Base-by-base conservation (phyloP, 2,888 invertebrate genomes). In the Bhutanitis thaidina region DNA sequence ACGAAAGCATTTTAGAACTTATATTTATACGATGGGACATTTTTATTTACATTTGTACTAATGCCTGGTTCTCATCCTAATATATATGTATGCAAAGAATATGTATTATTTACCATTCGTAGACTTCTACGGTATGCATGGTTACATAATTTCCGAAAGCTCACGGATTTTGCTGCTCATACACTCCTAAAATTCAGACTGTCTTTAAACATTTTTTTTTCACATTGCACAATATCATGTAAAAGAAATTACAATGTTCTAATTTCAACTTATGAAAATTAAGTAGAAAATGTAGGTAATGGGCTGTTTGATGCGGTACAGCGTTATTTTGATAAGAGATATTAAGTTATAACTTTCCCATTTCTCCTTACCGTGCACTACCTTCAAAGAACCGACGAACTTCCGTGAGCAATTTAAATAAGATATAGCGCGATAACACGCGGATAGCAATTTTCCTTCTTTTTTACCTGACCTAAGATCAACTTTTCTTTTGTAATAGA, bases 291-390 rank as follows among this genome's bases (percentile, higher is more conserved):
- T 10, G n/a, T 1, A n/a, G 35, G 25, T 25, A 35, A 44, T 35
- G 35, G 35, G n/a, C 15, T n/a, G 37, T 49, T 49, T 43, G 43
- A 49, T 49, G 49, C 37, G 49, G 37, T 30, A 12, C 36, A 38
- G 37, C 49, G 20, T 38, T 43, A 37, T 38, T 25, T 38, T 30
- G 49, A 43, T 49, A 49, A 43, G 37, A 43, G 37, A 49, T 49
- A 49, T 49, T 49, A 49, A 49, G 16, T 43, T 38, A 43, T 34
- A 49, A 49, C 43, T 49, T 49, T 49, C 43, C 43, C 49, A 49
- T 38, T 49, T 49, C 49, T 32, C 43, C 38, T 38, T 32, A 49
- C 38, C 38, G 43, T 43, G 30, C 32, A 43, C 32, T 36, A 43
- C 30, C 30, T 49, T 34, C 38, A 38, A 43, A 43, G 49, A 32